Conservation (phyloP, 2,888 invertebrate genomes). For the Athripsodes cinereus region DNA sequence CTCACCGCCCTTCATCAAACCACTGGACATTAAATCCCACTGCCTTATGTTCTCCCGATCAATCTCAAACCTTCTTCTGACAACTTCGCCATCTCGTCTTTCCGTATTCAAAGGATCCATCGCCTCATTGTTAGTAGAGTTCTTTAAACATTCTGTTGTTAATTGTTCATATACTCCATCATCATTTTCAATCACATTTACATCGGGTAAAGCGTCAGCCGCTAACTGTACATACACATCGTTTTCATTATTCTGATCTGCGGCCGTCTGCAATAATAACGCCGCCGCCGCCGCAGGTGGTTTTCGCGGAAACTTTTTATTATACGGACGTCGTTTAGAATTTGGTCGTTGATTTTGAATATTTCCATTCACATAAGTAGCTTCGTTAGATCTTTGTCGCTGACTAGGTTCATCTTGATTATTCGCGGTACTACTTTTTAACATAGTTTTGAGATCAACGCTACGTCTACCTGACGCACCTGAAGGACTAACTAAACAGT, state of each 20-base stretch:
- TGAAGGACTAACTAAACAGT: conserved; percentile 39
- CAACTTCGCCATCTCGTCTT: conserved; percentile 21
- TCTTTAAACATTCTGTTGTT: conserved; percentile 36
- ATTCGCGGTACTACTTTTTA: conserved; percentile 26
- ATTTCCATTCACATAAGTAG: conserved; percentile 73
- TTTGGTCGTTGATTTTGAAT: conserved; percentile 49
- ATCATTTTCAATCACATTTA: conserved; percentile 34
- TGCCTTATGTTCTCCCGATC: conserved; percentile 82
- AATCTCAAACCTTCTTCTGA: conserved; percentile 54
- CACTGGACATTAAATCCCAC: conserved; percentile 86
- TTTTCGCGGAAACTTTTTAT: conserved; percentile 26
- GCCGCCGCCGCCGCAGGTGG: conserved; percentile 14
- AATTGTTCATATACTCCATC: conserved; percentile 55
- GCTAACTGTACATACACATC: conserved; percentile 50
- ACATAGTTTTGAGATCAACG: conserved; percentile 36
- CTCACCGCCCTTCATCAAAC: conserved; percentile 53
- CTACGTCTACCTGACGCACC: conserved; percentile 29
- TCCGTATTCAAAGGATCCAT: not conserved
- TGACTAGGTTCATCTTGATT: conserved; percentile 18
- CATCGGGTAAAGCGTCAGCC: conserved; percentile 31
- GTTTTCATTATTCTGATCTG: conserved; percentile 39
- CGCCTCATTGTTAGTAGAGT: conserved; percentile 24
- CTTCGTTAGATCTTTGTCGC: conserved; percentile 51
- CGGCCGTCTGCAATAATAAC: too few relatives aligned
- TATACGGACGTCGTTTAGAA: conserved; percentile 30